Evolutionary conservation across 2,797 vertebrate species (phyloP), one percentile per base, ranked within the genome.

Genomic region (Sandelia bainsii): DNA sequence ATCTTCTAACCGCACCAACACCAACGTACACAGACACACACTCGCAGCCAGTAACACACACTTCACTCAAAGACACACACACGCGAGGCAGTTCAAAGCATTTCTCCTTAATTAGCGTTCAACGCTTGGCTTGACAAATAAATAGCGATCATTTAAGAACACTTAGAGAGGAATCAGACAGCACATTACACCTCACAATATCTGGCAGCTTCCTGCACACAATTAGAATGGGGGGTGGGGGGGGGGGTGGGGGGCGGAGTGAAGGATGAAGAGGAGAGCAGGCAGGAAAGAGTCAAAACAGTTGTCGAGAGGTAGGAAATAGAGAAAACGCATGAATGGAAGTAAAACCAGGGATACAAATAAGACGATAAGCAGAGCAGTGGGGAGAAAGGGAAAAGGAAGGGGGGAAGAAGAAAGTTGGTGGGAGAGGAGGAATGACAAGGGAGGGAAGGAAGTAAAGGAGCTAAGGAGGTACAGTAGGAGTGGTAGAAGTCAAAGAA

Each of bases 141-240:
- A 92, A 92, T 90, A 91, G 90, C 75, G 80, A 92, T 89, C 87
- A 91, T 91, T 93, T 92, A 91, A 91, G 89, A 92, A 88, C 88
- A 86, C 87, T 93, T 91, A 90, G 85, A 87, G 91, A 83, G 86
- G 84, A 93, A 90, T 92, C 89, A 92, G 88, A 89, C 90, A 92
- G 81, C 79, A 91, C 86, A 91, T 92, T 91, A 91, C 90, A 90
- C 90, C 90, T 91, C 80, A 80, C 78, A 81, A 62, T 90, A 88
- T 91, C 82, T 88, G 90, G 78, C 84, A 85, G 85, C 89, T 82
- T 83, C 75, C 70, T 79, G 74, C 66, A 77, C 6, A 48, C 81
- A 81, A 90, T 89, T 86, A 85, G 40, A 77, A 67, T 5, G 22
- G 39, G 44, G 12, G 60, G 39, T 19, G 54, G 3, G 57, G 5